Percentiles rank a stretch among this genome's conserved stretches.
phyloP scores from a whole-genome alignment of 1,140 invertebrate species.

The Tyrophagus putrescentiae region DNA sequence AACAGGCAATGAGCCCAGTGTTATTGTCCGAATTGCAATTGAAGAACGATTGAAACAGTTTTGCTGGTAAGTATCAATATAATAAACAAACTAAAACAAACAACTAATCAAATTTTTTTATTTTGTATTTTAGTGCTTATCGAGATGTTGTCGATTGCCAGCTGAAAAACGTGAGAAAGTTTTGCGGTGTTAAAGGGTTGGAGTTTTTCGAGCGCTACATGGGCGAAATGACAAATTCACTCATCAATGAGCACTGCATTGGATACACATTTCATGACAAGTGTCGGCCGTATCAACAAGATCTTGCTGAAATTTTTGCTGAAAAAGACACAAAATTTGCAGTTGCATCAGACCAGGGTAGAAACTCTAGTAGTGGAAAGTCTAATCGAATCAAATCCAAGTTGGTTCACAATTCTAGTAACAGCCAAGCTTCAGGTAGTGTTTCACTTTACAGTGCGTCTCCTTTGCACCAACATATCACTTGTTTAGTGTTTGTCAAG shows the following conservation, averaged over 20 bases:
- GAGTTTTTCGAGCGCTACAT: constrained; percentile 24
- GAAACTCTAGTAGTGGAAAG: neutral
- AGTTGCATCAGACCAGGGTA: too few relatives aligned
- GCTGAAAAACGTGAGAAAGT: constrained; percentile 20
- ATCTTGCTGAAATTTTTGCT: neutral
- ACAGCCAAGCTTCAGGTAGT: neutral
- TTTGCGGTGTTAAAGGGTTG: constrained; percentile 22
- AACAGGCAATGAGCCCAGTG: constrained; percentile 5
- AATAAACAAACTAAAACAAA: neutral
- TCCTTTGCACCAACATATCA: too few relatives aligned
- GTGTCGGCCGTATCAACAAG: constrained; percentile 10
- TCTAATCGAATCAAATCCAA: constrained; percentile 1
- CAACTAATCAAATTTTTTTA: neutral
- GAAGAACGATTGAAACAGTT: constrained; percentile 23
- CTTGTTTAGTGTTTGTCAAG: too few relatives aligned
- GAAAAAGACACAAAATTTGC: neutral
- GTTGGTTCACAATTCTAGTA: neutral
- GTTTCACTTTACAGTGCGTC: too few relatives aligned
- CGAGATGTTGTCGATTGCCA: constrained; percentile 24
- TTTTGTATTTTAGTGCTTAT: constrained; percentile 23
- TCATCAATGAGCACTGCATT: constrained; percentile 26
- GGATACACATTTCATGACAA: constrained; percentile 23
- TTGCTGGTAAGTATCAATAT: constrained; percentile 22
- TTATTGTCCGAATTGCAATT: neutral
- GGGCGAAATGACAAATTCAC: constrained; percentile 23